These are phyloP conservation scores for Dioctria rufipes DNA, from an alignment of 2,888 invertebrate genomes.

Conservation along the genomic window DNA sequence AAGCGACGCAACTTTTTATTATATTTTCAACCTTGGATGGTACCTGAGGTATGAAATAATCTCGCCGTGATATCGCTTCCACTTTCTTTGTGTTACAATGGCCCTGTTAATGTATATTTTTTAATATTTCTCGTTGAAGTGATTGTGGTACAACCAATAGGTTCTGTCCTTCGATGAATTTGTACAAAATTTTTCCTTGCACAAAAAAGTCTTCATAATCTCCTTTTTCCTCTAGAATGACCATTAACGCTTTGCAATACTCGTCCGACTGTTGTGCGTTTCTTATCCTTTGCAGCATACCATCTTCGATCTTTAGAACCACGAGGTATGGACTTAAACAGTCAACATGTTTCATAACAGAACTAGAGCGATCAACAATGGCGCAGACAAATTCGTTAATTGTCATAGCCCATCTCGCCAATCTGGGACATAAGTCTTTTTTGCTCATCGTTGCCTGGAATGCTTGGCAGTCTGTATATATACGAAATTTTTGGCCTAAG, in stretches of 20 bases:
- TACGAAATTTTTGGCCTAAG: background rate
- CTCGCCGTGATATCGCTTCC: background rate
- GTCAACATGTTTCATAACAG: background rate
- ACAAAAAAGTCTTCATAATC: background rate
- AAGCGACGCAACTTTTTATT: background rate
- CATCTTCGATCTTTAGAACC: background rate
- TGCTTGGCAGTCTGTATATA: background rate
- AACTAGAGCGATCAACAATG: background rate
- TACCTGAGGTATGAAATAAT: background rate
- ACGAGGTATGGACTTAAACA: no score
- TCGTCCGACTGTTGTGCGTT: background rate
- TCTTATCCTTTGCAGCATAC: background rate
- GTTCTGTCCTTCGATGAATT: background rate
- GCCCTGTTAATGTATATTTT: background rate
- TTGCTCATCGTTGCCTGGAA: conserved; percentile 3
- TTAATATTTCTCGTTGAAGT: background rate
- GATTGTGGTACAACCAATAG: background rate
- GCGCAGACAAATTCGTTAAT: background rate
- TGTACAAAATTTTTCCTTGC: no score
- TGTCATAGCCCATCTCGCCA: conserved; percentile 8
- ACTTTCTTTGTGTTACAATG: background rate
- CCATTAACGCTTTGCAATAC: background rate
- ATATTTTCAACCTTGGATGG: background rate
- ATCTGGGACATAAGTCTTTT: background rate
- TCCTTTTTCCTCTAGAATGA: background rate